Evolutionary conservation across 2,797 vertebrate species (phyloP).

Genomic region (Gobio occitaniae): DNA sequence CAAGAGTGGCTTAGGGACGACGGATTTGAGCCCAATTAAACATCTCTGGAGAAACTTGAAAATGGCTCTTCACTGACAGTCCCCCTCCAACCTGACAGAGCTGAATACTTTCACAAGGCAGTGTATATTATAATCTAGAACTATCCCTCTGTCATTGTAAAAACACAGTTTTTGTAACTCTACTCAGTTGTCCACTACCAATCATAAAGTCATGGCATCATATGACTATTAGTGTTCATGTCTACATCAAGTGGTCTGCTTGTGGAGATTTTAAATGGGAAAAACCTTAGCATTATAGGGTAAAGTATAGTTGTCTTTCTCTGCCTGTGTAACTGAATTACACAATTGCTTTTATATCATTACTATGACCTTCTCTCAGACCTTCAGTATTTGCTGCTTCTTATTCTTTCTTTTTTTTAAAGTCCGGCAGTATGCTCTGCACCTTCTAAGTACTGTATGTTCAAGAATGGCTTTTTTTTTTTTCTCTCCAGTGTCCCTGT

Average conservation of each 20-base stretch:
- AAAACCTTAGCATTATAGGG: neutral
- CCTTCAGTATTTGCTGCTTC: constrained; percentile 21
- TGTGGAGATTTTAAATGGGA: constrained; percentile 3
- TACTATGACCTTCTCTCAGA: constrained; percentile 14
- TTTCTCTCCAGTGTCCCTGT: neutral
- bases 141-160: neutral
- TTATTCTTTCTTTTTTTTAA: neutral
- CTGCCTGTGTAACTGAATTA: constrained; percentile 12
- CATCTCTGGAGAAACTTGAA: neutral
- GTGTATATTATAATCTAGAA: neutral
- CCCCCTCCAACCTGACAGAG: neutral
- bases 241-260: neutral
- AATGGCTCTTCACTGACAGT: neutral
- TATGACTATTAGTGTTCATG: neutral
- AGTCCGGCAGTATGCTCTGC: constrained; percentile 6
- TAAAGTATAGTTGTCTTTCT: constrained; percentile 14
- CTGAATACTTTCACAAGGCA: neutral
- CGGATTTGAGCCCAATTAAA: neutral
- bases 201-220: neutral
- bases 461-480: neutral
- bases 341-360: constrained; percentile 23
- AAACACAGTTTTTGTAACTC: neutral
- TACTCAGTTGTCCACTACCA: neutral
- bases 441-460: constrained; percentile 4
- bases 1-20: neutral